Conservation (phyloP, 2,888 invertebrate species). For the Spodoptera picta region DNA sequence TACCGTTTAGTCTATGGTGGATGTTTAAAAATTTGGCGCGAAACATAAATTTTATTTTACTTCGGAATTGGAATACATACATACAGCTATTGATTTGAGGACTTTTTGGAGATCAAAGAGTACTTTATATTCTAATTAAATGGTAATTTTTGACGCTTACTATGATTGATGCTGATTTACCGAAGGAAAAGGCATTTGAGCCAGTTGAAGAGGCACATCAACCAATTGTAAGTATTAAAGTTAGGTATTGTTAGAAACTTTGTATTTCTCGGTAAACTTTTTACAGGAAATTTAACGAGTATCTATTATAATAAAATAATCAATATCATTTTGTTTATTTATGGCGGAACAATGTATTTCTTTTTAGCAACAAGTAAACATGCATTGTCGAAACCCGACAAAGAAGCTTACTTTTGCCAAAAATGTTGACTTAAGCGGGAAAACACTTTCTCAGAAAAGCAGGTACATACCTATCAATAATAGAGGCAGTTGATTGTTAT, state of each 20-base stretch:
- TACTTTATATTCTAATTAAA: too few species aligned
- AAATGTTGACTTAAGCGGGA: conserved; percentile 58
- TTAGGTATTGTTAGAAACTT: too few species aligned
- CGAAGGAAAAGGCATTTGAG: conserved; percentile 72
- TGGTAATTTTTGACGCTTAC: conserved; percentile 17
- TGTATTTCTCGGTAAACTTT: too few species aligned
- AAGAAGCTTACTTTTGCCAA: conserved; percentile 66
- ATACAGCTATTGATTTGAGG: too few species aligned
- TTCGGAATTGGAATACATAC: too few species aligned
- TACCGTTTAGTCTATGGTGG: too few species aligned
- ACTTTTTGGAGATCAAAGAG: too few species aligned
- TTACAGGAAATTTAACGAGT: too few species aligned
- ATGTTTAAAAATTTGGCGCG: conserved; percentile 43
- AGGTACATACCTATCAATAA: conserved; percentile 53
- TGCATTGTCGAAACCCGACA: conserved; percentile 35
- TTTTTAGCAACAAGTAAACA: conserved; percentile 52
- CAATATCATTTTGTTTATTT: too few species aligned
- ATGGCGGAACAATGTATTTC: not conserved
- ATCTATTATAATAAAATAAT: too few species aligned
- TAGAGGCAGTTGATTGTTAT: too few species aligned
- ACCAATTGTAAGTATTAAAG: conserved; percentile 51
- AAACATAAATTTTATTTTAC: conserved; percentile 27
- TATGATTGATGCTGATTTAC: conserved; percentile 73
- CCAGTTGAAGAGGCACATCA: conserved; percentile 77
- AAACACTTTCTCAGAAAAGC: conserved; percentile 66